Conservation (phyloP, 2,797 vertebrate species). For the Alcedo quadribrachys region DNA sequence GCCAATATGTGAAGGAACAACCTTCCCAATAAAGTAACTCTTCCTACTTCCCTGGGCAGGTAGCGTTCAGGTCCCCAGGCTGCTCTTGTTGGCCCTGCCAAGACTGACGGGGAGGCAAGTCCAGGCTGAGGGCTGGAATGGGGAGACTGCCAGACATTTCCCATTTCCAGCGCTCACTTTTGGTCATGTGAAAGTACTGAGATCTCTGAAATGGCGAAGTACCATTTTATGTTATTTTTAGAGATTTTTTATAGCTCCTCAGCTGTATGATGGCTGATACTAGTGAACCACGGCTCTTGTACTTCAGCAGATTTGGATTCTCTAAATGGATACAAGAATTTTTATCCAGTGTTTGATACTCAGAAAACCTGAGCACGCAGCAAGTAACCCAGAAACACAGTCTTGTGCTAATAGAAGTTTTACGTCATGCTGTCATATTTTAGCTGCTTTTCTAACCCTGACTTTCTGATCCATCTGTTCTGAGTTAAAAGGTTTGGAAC, state of each 20-base stretch:
- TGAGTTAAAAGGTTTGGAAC: conserved; percentile 33
- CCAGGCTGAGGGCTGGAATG: not conserved
- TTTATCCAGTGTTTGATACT: not conserved
- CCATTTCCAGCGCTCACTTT: not conserved
- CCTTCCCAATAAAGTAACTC: not conserved
- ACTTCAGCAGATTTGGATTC: not conserved
- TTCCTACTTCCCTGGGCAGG: not conserved
- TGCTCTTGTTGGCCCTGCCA: not conserved
- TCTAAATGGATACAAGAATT: not conserved
- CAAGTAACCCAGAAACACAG: not conserved
- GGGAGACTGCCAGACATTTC: not conserved
- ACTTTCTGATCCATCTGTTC: conserved; percentile 43
- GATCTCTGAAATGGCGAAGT: not conserved
- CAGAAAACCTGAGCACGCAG: not conserved
- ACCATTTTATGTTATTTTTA: conserved; percentile 17
- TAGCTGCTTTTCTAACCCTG: conserved; percentile 20
- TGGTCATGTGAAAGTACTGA: not conserved
- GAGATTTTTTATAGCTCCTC: conserved; percentile 11
- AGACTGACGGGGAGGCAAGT: not conserved
- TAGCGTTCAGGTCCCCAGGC: not conserved
- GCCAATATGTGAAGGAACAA: not conserved
- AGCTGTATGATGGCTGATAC: not conserved
- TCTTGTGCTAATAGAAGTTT: not conserved
- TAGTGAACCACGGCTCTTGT: not conserved
- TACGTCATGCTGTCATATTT: not conserved